Evolutionary conservation across 2,113 vertebrate genomes (phyloP).

Genomic region (Panthera tigris): DNA sequence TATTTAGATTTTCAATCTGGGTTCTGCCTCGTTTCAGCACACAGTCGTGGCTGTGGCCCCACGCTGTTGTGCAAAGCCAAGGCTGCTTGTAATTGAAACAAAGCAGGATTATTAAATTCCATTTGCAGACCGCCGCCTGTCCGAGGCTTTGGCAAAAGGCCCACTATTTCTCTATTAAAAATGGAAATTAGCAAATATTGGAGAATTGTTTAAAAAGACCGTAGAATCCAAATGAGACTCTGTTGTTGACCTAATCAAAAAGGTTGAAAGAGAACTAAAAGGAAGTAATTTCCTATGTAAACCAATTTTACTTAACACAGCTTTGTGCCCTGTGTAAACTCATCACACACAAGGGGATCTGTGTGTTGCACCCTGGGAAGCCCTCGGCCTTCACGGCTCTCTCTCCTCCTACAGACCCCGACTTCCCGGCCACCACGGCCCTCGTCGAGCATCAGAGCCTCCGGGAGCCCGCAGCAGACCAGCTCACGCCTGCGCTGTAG

Average conservation of each 20-base stretch:
- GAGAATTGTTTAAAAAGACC: not conserved
- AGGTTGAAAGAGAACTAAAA: not conserved
- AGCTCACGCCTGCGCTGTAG: accelerated
- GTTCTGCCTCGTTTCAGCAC: accelerated
- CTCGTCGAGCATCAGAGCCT: not conserved
- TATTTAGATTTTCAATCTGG: not conserved
- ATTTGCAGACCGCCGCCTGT: not conserved
- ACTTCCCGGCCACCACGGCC: not conserved
- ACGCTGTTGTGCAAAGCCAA: not conserved
- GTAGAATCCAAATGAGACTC: not conserved
- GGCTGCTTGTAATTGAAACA: not conserved
- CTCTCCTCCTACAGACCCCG: not conserved
- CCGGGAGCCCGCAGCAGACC: accelerated
- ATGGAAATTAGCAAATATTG: not conserved
- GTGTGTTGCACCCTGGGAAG: too few relatives aligned
- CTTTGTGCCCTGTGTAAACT: accelerated
- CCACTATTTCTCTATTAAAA: not conserved
- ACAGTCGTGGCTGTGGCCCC: accelerated
- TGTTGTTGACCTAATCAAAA: not conserved
- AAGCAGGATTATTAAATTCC: not conserved
- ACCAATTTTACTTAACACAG: not conserved
- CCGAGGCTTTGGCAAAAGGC: not conserved
- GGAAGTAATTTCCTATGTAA: not conserved
- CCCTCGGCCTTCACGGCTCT: not conserved
- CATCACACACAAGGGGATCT: accelerated